Conservation (phyloP, 2,797 vertebrate species). For the Cryptoprocta ferox region DNA sequence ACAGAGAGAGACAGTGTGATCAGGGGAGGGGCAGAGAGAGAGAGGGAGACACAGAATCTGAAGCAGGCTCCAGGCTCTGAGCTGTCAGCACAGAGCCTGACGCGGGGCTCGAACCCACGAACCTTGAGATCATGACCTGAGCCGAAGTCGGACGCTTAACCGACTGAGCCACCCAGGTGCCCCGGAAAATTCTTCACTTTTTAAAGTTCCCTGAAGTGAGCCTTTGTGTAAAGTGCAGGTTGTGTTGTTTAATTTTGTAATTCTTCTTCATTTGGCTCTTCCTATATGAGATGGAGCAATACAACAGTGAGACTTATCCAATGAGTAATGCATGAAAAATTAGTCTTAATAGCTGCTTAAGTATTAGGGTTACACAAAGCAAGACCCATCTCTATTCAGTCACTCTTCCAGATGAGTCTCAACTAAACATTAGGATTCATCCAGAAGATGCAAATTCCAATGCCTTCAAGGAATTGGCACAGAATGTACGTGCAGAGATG, state of each 20-base stretch:
- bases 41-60: no score
- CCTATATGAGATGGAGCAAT: not conserved
- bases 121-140: no score
- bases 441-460: not conserved
- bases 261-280: constrained; percentile 41
- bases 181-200: constrained; percentile 62
- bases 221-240: constrained; percentile 7
- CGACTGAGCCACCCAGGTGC: no score
- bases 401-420: not conserved
- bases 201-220: constrained; percentile 55
- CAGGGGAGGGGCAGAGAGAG: no score
- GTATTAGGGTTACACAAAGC: constrained; percentile 17
- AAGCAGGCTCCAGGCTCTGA: no score
- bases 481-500: not conserved
- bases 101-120: no score
- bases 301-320: not conserved
- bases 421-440: constrained; percentile 15
- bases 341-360: not conserved
- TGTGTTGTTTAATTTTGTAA: constrained; percentile 56
- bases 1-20: no score
- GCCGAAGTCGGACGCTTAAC: no score
- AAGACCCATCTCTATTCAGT: not conserved
- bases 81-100: no score
- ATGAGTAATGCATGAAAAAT: constrained; percentile 20
- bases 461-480: not conserved